Evolutionary conservation across 2,113 vertebrate genomes (phyloP), one percentile per base, ranked within the genome.

Genomic region (Cebus imitator): DNA sequence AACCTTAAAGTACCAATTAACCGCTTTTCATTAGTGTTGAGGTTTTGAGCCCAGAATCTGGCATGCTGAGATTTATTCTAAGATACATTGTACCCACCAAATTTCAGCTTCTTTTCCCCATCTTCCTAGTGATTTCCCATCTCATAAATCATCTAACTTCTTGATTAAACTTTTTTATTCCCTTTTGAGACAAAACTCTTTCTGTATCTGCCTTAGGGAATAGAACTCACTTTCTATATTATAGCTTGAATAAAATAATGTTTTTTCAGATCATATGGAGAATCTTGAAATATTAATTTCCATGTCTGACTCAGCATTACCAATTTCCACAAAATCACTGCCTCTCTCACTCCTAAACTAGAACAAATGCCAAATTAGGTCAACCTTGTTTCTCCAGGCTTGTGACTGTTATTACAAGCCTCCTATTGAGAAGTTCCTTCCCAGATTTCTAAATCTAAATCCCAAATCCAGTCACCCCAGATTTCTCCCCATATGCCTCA

Each of bases 81-180:
- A 75, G 20, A 73, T 68, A 32, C 35, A 23, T n/a, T 23, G 6
- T 78, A 8, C 1, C 48, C 43, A 32, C 45, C 25, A 84, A 25
- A 23, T 5, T 45, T 5, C 13, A 52, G 5, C 21, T 1, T 27
- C 10, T 3, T 43, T 37, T 10, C 7, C 23, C 48, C 4, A 18
- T 35, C 58, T 83, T 72, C n/a, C 40, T 85, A 25, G 37, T 81
- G 0, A 52, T 55, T 76, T 48, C 32, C 37, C 45, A 57, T 48
- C 20, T 79, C 52, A 40, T 48, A 84, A 82, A 68, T 87, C 52
- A 70, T 30, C 23, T 48, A n/a, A n/a, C 13, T 64, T 66, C 9
- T 14, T 83, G 6, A 37, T 73, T 40, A 45, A 21, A 70, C 1
- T 35, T 30, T 70, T 75, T 40, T 64, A 55, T 57, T 61, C 18